These are phyloP conservation scores for Lepidotrigona ventralis DNA, from an alignment of 1,140 invertebrate species.

Conservation along the genomic window DNA sequence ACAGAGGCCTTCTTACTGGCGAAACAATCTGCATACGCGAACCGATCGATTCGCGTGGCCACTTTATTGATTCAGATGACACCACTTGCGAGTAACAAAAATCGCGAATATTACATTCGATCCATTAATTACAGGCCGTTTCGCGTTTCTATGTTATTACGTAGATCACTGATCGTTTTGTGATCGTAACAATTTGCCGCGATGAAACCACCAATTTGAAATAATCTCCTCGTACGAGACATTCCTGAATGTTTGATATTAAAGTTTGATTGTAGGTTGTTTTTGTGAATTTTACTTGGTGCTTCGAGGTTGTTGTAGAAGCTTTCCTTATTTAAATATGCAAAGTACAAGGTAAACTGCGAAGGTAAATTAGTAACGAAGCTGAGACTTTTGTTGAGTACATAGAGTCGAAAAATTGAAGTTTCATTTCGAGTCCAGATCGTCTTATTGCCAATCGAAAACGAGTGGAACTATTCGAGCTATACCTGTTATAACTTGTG, in stretches of 20 bases:
- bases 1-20: not conserved
- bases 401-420: not conserved
- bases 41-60: slow-evolving; percentile 16
- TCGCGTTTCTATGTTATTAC: not conserved
- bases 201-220: not conserved
- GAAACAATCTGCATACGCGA: slow-evolving; percentile 25
- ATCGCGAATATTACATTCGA: not conserved
- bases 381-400: not conserved
- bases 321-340: not conserved
- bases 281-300: not conserved
- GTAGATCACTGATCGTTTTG: not conserved
- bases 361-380: not conserved
- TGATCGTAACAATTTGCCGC: not conserved
- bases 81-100: not conserved
- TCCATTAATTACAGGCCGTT: not conserved
- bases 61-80: slow-evolving; percentile 6
- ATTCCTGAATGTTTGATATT: not conserved
- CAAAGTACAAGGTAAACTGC: not conserved
- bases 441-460: not conserved
- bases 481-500: slow-evolving; percentile 2
- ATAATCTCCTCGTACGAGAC: not conserved
- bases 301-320: not conserved
- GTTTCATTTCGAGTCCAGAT: not conserved
- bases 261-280: no score
- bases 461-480: not conserved